Evolutionary conservation across 2,113 vertebrate genomes (phyloP).

Genomic region (Triplophysa dalaica): DNA sequence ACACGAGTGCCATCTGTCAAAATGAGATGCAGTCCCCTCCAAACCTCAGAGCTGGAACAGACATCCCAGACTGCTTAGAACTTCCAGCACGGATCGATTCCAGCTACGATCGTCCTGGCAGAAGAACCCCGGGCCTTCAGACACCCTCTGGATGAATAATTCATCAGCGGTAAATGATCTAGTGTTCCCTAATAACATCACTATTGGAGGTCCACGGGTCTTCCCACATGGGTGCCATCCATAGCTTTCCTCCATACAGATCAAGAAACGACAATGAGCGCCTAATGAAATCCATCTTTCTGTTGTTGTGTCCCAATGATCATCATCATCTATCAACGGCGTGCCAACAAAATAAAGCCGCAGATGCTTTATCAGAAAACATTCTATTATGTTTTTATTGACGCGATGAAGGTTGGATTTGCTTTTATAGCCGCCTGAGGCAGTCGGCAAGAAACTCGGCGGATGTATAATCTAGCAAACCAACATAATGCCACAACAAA

Average conservation of each 20-base stretch:
- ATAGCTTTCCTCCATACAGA: background rate
- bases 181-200: conserved; percentile 68
- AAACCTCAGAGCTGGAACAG: conserved; percentile 1
- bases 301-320: conserved; percentile 8
- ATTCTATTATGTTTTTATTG: conserved; percentile 37
- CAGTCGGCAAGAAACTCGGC: background rate
- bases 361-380: conserved; percentile 3
- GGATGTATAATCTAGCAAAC: background rate
- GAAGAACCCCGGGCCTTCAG: conserved; percentile 56
- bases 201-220: conserved; percentile 56
- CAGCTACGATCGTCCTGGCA: conserved; percentile 45
- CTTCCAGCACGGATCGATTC: conserved; percentile 39
- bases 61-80: conserved; percentile 9
- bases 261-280: conserved; percentile 16
- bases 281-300: conserved; percentile 22
- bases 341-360: background rate
- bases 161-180: conserved; percentile 62
- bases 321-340: conserved; percentile 30
- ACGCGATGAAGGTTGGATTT: background rate
- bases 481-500: background rate
- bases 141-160: conserved; percentile 62
- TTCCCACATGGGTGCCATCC: conserved; percentile 26
- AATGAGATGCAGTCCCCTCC: conserved; percentile 12
- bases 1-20: conserved; percentile 34
- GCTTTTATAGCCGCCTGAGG: background rate